phyloP scores from a whole-genome alignment of 2,888 invertebrate species.

The Drosophila mayaguana region DNA sequence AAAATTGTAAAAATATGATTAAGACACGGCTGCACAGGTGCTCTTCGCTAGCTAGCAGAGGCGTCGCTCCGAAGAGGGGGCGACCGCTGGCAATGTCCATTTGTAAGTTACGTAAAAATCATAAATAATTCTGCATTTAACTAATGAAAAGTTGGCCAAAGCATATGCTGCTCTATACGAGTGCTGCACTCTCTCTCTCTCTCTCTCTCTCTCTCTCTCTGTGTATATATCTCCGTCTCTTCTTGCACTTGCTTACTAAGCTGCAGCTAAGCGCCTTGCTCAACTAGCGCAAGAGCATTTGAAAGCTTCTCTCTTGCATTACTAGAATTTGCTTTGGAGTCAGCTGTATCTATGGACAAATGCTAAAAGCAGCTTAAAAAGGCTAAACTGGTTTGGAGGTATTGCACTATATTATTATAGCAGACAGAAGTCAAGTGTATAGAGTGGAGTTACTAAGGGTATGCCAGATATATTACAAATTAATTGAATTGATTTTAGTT shows the following conservation, averaged over 20 bases:
- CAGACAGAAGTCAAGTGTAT: neutral
- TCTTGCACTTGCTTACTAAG: conserved; percentile 5
- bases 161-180: conserved; percentile 20
- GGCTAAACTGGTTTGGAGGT: neutral
- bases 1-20: conserved; percentile 37
- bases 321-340: neutral
- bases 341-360: conserved; percentile 2
- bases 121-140: conserved; percentile 62
- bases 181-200: neutral
- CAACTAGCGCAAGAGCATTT: neutral
- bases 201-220: neutral
- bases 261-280: conserved; percentile 12
- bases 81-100: conserved; percentile 1
- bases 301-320: conserved; percentile 7
- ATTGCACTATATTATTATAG: neutral
- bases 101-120: conserved; percentile 71
- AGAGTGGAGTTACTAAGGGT: no score
- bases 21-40: conserved; percentile 29
- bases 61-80: neutral
- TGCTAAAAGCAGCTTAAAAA: neutral
- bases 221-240: no score
- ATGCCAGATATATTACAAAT: no score
- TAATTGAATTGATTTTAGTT: no score
- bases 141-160: conserved; percentile 47
- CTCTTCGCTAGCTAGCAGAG: neutral